Evolutionary conservation across 2,888 invertebrate species (phyloP), one percentile per base, ranked within the genome.

Genomic region (Perithous albicinctus): DNA sequence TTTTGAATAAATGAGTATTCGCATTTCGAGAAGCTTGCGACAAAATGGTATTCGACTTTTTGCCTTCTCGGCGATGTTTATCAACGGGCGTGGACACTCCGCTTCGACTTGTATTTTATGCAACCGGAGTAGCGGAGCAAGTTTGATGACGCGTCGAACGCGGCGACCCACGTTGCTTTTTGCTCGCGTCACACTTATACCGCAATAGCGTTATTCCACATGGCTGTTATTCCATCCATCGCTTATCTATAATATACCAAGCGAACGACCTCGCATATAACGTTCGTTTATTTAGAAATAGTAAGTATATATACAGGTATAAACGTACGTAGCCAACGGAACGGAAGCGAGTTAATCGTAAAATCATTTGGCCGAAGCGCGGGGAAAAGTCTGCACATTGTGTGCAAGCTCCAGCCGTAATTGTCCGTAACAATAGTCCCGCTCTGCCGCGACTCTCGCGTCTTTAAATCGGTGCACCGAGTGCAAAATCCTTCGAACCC

Each of bases 401-500:
- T 29, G 29, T 32, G 51, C 61, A 64, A 61, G 43, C 48, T 67
- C 29, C 48, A 72, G 64, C 78, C 66, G 54, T 79, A 79, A 79
- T 79, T 79, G 73, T 67, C 73, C 56, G 48, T 67, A 46, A 48
- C 66, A 51, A 48, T 51, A 67, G 41, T 38, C 32, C 46, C 48
- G 35, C 43, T 66, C 61, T 56, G 29, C 43, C 43, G 54, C 15
- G 20, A 23, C 51, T 59, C 41, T 18, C 10, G 38, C 26, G n/a
- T n/a, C n/a, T n/a, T n/a, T 23, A n/a, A 26, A 67, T 46, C 12
- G 10, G 26, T 41, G 63, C 54, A 69, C 8, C 69, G 35, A 41
- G 35, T 18, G 20, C 59, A 29, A 20, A 8, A 59, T 12, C 10
- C 20, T 20, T 51, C 12, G 32, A 20, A 20, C 29, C 10, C 15